Percentiles rank a stretch among this genome's conserved stretches.
Evolutionary conservation across 2,888 invertebrate genomes (phyloP).

Genomic region (Parascotia fuliginaria): DNA sequence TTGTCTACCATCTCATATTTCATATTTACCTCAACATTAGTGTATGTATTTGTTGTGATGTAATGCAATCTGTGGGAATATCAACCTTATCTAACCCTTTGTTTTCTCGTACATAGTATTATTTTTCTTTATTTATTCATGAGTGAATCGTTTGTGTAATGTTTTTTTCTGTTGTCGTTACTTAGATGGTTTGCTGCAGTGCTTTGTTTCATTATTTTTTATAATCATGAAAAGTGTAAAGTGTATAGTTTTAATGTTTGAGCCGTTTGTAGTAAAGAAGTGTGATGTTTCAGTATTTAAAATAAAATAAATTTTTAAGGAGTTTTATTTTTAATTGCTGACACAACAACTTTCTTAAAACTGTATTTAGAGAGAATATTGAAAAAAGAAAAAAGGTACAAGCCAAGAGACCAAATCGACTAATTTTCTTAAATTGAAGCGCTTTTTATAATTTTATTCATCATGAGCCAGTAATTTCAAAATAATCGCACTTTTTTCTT

Average conservation of each 20-base stretch:
- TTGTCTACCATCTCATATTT: constrained; percentile 59
- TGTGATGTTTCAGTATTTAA: background rate
- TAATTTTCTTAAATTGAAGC: too few species aligned
- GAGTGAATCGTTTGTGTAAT: constrained; percentile 39
- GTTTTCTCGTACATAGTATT: constrained; percentile 40
- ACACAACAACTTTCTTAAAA: too few species aligned
- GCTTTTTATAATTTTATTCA: too few species aligned
- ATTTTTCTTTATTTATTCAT: constrained; percentile 46
- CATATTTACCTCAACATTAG: constrained; percentile 68
- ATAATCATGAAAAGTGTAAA: background rate
- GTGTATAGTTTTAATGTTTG: background rate
- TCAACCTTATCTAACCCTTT: constrained; percentile 38
- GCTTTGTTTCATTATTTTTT: constrained; percentile 8
- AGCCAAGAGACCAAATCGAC: too few species aligned
- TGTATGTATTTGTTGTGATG: constrained; percentile 58
- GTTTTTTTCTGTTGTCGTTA: constrained; percentile 41
- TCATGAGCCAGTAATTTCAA: too few species aligned
- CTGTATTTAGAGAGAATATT: too few species aligned
- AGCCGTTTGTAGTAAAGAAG: background rate
- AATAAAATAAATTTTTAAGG: too few species aligned
- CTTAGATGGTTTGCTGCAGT: constrained; percentile 9
- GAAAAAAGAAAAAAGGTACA: too few species aligned
- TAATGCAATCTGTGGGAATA: constrained; percentile 51
- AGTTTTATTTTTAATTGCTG: too few species aligned
- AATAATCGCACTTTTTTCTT: too few species aligned